phyloP scores from a whole-genome alignment of 2,797 vertebrate genomes.

The Podarcis lilfordi region DNA sequence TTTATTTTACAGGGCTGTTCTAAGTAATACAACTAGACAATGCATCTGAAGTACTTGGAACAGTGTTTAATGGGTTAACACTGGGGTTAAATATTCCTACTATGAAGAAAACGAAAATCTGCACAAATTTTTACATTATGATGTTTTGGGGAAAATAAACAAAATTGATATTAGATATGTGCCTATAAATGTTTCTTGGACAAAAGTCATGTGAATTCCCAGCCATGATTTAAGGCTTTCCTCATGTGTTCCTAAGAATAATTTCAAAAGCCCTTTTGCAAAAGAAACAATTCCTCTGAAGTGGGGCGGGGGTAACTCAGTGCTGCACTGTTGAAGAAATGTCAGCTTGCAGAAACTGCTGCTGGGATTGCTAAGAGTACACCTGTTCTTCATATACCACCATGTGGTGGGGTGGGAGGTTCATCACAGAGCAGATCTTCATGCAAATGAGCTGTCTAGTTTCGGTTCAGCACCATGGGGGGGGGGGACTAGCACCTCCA shows the following conservation, averaged over 20 bases:
- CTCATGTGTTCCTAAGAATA: no score
- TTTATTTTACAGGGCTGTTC: background rate
- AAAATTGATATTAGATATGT: no score
- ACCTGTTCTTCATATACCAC: no score
- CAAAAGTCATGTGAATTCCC: no score
- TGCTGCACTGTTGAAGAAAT: background rate
- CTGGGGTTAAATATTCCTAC: no score
- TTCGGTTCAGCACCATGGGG: constrained; percentile 25
- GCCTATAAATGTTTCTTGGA: no score
- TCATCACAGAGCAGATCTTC: background rate
- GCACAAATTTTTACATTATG: no score
- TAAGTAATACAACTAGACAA: background rate
- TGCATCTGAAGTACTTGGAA: background rate
- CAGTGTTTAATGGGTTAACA: no score
- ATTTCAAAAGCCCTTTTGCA: background rate
- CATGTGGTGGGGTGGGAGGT: no score
- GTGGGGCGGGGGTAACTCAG: background rate
- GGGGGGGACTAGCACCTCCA: background rate
- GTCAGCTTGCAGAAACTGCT: background rate
- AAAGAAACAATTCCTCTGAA: background rate
- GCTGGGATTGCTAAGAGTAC: background rate
- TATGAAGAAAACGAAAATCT: no score
- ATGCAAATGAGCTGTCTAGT: background rate
- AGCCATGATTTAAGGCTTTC: no score
- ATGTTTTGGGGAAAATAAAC: no score